Base-by-base conservation (phyloP, 2,113 vertebrate genomes). In the Stigmatopora argus region DNA sequence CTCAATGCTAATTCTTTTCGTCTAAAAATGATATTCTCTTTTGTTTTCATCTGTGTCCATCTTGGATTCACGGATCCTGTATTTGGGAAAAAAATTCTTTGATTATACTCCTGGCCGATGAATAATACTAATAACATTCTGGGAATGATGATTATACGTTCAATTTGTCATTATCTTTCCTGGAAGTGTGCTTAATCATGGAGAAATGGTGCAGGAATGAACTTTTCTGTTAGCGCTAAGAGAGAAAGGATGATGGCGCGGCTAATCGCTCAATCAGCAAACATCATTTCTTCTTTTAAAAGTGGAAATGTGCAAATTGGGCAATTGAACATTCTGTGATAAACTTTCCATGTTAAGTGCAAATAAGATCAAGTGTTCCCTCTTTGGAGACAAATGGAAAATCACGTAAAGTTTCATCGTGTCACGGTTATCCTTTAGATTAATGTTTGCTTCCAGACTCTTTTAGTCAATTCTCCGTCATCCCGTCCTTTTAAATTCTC, bases 61-160 rank as follows among this genome's bases (percentile, higher is more conserved):
- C 38, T 5, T 59, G 34, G 38, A 19, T 41, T 0, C 56, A 18
- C n/a, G 5, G 2, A 13, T 38, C 67, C 72, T 74, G 73, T 72
- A 6, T 11, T 10, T 11, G 4, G 19, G 35, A 41, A 58, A 58
- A 18, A 18, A 10, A 10, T 45, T 61, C 38, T 2, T 46, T 4
- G 19, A 61, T 61, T 46, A 45, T 61, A 45, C 59, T 44, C 17
- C 41, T 21, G 19, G 12, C 12, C 2, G 35, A 7, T 23, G 19
- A 23, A 23, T 58, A 23, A 61, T 45, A 31, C 26, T 31, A 41
- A 19, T 59, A 0, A 18, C 4, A 41, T 59, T 41, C 38, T 81
- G 74, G 77, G 69, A 80, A 56, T 65, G 67, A 47, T 77, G 77
- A 85, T 78, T 80, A 73, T 81, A 73, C 60, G 84, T 79, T 81